These are phyloP conservation scores for Eubucco bourcierii DNA, from an alignment of 2,113 vertebrate species.

Conservation along the genomic window DNA sequence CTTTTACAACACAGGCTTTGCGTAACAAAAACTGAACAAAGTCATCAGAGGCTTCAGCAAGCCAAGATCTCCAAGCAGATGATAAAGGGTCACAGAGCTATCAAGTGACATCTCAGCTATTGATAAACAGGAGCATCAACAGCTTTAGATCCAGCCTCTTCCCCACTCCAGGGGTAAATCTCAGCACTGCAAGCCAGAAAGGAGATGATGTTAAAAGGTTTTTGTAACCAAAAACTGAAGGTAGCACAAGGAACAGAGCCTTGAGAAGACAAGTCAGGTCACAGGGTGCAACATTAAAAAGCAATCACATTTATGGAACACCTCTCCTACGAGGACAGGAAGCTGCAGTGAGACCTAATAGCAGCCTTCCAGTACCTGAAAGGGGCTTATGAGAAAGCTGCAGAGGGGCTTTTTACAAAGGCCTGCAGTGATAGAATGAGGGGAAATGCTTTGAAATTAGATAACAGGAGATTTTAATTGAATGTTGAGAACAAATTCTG, in stretches of 20 bases:
- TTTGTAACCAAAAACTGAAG: background rate
- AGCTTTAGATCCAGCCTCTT: background rate
- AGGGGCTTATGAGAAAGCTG: too few species aligned
- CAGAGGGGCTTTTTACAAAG: too few species aligned
- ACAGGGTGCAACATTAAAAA: background rate
- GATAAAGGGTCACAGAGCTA: background rate
- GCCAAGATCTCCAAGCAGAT: background rate
- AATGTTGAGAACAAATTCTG: too few species aligned
- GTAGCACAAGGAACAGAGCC: background rate
- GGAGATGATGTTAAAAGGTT: background rate
- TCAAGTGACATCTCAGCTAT: background rate
- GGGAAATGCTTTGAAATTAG: too few species aligned
- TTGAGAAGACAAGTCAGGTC: background rate
- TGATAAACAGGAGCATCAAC: background rate
- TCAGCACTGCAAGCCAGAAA: background rate
- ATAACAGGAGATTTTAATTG: too few species aligned
- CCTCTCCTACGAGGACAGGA: too few species aligned
- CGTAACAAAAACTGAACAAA: accelerated
- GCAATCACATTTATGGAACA: background rate
- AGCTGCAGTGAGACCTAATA: too few species aligned
- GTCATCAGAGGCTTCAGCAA: background rate
- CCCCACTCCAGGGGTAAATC: background rate
- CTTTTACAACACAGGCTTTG: background rate
- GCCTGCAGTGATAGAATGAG: too few species aligned
- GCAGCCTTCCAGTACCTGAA: too few species aligned